Conservation (phyloP, 2,113 vertebrate species). For the Ranitomeya variabilis region DNA sequence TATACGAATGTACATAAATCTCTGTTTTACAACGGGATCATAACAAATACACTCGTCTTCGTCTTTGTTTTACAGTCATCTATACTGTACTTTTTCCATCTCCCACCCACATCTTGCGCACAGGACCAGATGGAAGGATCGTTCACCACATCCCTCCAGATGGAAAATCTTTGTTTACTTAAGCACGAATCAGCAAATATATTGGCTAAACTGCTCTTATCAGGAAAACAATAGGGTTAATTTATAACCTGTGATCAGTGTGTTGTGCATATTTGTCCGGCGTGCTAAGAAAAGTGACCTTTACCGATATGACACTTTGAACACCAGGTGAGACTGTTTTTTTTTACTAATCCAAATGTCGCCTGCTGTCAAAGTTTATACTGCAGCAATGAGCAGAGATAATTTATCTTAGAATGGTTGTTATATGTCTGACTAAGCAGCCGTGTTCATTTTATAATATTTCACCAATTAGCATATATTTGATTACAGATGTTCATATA, state of each 20-base stretch:
- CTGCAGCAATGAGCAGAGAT: background rate
- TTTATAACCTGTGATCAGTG: constrained; percentile 55
- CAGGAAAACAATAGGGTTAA: constrained; percentile 59
- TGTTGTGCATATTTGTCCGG: constrained; percentile 51
- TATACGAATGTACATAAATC: background rate
- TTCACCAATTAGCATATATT: constrained; percentile 20
- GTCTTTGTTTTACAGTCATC: background rate
- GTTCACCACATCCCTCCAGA: constrained; percentile 49
- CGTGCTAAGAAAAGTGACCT: constrained; percentile 42
- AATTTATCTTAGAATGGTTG: background rate
- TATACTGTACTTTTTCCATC: constrained; percentile 23
- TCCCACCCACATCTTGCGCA: constrained; percentile 18
- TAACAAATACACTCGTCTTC: background rate
- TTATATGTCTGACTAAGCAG: background rate
- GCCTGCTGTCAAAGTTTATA: background rate
- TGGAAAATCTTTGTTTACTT: constrained; percentile 50
- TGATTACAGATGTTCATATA: constrained; percentile 15
- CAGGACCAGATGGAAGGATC: constrained; percentile 48
- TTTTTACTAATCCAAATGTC: constrained; percentile 9
- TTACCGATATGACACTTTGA: constrained; percentile 42
- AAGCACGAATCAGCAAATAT: constrained; percentile 49
- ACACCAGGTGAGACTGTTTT: constrained; percentile 20
- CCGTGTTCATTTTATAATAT: background rate
- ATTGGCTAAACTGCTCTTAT: constrained; percentile 56
- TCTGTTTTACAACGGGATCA: background rate